phyloP scores from a whole-genome alignment of 2,888 invertebrate species.

The Drosophila aldrichi region DNA sequence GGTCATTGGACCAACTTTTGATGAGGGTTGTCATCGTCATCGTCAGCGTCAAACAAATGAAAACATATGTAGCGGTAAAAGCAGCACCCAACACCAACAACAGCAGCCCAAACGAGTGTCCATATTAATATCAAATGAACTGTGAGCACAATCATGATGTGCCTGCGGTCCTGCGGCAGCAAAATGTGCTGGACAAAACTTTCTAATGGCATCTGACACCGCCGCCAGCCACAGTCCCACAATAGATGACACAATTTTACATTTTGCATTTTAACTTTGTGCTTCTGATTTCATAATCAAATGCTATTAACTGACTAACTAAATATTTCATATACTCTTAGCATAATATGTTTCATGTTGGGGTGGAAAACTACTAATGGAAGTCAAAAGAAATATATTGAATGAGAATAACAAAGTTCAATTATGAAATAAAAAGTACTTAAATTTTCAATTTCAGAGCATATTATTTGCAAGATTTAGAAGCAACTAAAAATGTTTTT shows the following conservation, averaged over 20 bases:
- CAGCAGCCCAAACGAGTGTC: slow-evolving; percentile 45
- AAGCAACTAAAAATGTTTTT: background rate
- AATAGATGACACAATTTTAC: slow-evolving; percentile 15
- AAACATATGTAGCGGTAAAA: slow-evolving; percentile 77
- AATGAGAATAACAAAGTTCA: background rate
- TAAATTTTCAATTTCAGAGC: background rate
- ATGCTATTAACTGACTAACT: slow-evolving; percentile 18
- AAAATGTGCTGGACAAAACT: slow-evolving; percentile 49
- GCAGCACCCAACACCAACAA: slow-evolving; percentile 36
- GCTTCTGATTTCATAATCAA: slow-evolving; percentile 26
- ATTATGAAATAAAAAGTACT: too few species aligned
- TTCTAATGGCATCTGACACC: slow-evolving; percentile 42
- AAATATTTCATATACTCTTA: background rate
- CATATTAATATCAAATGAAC: slow-evolving; percentile 81
- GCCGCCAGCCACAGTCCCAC: slow-evolving; percentile 1
- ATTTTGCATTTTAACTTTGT: slow-evolving; percentile 21
- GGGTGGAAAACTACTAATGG: background rate
- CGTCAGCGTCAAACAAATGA: slow-evolving; percentile 79
- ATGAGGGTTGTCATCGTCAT: slow-evolving; percentile 81
- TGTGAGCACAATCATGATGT: slow-evolving; percentile 70
- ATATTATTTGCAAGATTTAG: too few species aligned
- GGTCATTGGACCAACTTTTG: slow-evolving; percentile 77
- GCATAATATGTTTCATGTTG: background rate
- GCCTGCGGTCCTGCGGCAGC: slow-evolving; percentile 42
- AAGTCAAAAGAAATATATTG: background rate